Evolutionary conservation across 1,140 invertebrate species (phyloP).

Genomic region (Cyrtorhinus lividipennis): DNA sequence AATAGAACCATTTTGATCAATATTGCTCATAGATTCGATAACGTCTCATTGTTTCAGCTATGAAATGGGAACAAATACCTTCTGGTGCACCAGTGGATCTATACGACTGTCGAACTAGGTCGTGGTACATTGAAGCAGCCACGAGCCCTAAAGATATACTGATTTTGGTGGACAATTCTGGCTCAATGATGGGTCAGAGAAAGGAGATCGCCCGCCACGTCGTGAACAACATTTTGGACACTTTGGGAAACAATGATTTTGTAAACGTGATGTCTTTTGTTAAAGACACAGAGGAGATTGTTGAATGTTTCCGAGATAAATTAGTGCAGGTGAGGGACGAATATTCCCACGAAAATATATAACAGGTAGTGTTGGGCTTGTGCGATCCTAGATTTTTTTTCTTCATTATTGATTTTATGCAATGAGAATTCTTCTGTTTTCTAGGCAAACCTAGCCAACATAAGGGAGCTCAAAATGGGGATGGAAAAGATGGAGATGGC

Average conservation of each 20-base stretch:
- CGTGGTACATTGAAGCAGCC: slow-evolving; percentile 94
- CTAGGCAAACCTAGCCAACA: slow-evolving; percentile 77
- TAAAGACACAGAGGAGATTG: slow-evolving; percentile 56
- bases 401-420: not conserved
- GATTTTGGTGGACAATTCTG: slow-evolving; percentile 86
- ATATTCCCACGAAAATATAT: no score
- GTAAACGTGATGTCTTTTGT: slow-evolving; percentile 89
- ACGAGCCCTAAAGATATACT: slow-evolving; percentile 89
- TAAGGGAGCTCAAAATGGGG: slow-evolving; percentile 65
- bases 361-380: no score
- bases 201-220: slow-evolving; percentile 88
- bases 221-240: slow-evolving; percentile 88
- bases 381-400: not conserved
- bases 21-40: no score
- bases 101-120: slow-evolving; percentile 73
- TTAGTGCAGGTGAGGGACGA: slow-evolving; percentile 70
- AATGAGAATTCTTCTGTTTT: no score
- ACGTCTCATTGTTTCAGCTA: slow-evolving; percentile 31
- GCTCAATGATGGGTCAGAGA: slow-evolving; percentile 91
- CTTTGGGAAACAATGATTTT: slow-evolving; percentile 95
- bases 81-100: slow-evolving; percentile 54
- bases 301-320: slow-evolving; percentile 73
- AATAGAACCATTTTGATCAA: no score
- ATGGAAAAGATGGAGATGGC: slow-evolving; percentile 60
- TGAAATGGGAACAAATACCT: slow-evolving; percentile 38